Conservation (phyloP, 2,113 vertebrate genomes). For the Podarcis muralis region DNA sequence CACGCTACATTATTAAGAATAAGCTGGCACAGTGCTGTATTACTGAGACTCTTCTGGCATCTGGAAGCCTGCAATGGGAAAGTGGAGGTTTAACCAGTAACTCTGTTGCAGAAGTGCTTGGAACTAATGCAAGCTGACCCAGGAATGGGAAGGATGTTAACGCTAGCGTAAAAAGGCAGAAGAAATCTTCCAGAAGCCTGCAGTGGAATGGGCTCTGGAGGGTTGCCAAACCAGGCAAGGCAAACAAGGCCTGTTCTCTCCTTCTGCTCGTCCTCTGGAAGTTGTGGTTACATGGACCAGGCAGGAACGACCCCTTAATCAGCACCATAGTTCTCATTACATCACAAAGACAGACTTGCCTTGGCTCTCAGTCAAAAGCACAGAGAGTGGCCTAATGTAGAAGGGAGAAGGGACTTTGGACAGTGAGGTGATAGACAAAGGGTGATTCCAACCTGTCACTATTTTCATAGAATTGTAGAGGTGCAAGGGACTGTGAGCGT, state of each 20-base stretch:
- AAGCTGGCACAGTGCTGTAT: too few species aligned
- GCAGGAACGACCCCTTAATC: too few species aligned
- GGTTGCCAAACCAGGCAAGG: neutral
- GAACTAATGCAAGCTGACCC: neutral
- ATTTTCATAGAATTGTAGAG: too few species aligned
- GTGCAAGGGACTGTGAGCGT: too few species aligned
- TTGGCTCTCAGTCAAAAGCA: neutral
- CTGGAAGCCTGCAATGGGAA: too few species aligned
- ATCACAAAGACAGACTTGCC: neutral
- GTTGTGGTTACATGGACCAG: neutral
- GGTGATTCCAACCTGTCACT: neutral
- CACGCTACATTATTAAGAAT: too few species aligned
- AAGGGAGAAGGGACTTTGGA: neutral
- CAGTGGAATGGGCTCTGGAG: neutral
- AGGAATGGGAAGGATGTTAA: too few species aligned
- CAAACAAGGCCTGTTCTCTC: neutral
- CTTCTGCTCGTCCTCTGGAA: neutral
- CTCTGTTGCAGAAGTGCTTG: too few species aligned
- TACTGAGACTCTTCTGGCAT: too few species aligned
- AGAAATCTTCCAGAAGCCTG: neutral
- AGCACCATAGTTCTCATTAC: too few species aligned
- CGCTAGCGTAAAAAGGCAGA: neutral
- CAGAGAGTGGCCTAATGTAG: too few species aligned
- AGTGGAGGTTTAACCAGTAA: too few species aligned
- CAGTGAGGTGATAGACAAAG: neutral